Conservation (phyloP, 2,888 invertebrate species). For the Acrocyrtus sp. region DNA sequence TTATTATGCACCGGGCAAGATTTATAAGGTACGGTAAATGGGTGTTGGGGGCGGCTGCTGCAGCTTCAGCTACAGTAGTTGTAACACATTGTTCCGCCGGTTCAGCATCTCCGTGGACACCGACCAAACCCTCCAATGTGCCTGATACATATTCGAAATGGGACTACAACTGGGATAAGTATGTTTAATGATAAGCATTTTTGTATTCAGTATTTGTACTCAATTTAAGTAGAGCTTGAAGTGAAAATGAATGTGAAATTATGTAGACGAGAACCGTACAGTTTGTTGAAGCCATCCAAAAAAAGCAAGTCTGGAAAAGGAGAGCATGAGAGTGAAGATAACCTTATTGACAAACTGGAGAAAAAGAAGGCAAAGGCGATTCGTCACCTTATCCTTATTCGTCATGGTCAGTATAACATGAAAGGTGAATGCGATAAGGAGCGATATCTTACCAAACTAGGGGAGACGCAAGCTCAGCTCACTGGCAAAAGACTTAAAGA, state of each 20-base stretch:
- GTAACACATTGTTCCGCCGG: conserved; percentile 42
- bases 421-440: conserved; percentile 78
- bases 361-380: conserved; percentile 73
- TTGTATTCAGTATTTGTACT: conserved; percentile 41
- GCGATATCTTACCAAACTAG: conserved; percentile 81
- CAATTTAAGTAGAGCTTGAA: background rate
- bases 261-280: conserved; percentile 78
- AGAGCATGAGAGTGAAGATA: conserved; percentile 71
- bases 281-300: conserved; percentile 73
- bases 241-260: background rate
- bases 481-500: conserved; percentile 83
- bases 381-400: conserved; percentile 87
- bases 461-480: conserved; percentile 80
- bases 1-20: conserved; percentile 45
- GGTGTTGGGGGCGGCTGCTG: conserved; percentile 49
- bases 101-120: conserved; percentile 39
- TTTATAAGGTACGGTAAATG: conserved; percentile 45
- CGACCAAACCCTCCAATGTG: conserved; percentile 46
- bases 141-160: conserved; percentile 71
- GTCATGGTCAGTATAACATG: conserved; percentile 94
- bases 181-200: conserved; percentile 65
- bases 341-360: conserved; percentile 75
- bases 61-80: conserved; percentile 36
- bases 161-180: conserved; percentile 93
- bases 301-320: conserved; percentile 31